These are phyloP conservation scores for Carcinoscorpius rotundicauda DNA, from an alignment of 1,140 invertebrate species.

Conservation along the genomic window DNA sequence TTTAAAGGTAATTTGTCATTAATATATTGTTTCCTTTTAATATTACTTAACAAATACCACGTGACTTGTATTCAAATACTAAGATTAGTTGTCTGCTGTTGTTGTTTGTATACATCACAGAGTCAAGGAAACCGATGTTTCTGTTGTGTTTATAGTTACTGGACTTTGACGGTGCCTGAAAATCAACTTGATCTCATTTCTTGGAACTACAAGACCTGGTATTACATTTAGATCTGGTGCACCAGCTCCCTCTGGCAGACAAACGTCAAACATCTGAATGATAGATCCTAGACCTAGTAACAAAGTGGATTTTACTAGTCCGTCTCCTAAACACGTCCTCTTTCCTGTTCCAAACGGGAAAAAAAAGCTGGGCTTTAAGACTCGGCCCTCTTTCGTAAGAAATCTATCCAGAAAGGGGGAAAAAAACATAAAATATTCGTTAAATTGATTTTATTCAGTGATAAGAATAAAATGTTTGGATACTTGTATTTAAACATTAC, in stretches of 20 bases:
- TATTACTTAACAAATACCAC: too few relatives aligned
- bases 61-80: too few relatives aligned
- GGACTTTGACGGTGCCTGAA: constrained; percentile 3
- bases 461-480: too few relatives aligned
- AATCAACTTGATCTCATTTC: constrained; percentile 10
- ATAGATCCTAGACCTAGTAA: constrained; percentile 59
- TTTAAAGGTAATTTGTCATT: too few relatives aligned
- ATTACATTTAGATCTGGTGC: constrained; percentile 15
- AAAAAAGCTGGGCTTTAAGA: constrained; percentile 46
- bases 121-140: too few relatives aligned
- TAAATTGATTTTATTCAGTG: too few relatives aligned
- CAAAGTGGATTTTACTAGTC: constrained; percentile 58
- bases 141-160: too few relatives aligned
- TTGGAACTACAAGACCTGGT: constrained; percentile 15
- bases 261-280: constrained; percentile 58
- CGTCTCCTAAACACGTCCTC: constrained; percentile 76
- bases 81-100: too few relatives aligned
- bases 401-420: constrained; percentile 13
- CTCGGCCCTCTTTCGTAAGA: constrained; percentile 36
- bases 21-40: too few relatives aligned
- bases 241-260: constrained; percentile 29
- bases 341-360: constrained; percentile 74
- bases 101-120: too few relatives aligned
- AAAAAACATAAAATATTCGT: background rate
- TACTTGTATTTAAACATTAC: too few relatives aligned